phyloP scores from a whole-genome alignment of 1,140 invertebrate genomes.

The Ruditapes philippinarum region DNA sequence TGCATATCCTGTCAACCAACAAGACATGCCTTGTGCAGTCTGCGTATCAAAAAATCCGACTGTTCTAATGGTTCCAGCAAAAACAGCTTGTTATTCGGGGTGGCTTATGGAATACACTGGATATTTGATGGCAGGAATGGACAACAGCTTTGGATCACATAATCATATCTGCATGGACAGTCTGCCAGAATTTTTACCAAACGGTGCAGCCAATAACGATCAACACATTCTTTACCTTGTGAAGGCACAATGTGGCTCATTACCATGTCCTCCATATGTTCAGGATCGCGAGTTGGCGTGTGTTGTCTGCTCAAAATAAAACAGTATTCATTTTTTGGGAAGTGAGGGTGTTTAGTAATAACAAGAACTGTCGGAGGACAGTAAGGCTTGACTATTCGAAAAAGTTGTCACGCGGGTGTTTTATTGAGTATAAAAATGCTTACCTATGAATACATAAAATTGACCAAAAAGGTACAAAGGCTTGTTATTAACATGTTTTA shows the following conservation, averaged over 20 bases:
- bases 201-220: constrained; percentile 43
- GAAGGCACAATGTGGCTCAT: constrained; percentile 52
- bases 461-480: no score
- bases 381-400: no score
- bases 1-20: background rate
- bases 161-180: constrained; percentile 71
- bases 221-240: constrained; percentile 66
- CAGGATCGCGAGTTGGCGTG: constrained; percentile 66
- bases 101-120: constrained; percentile 71
- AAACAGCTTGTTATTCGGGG: constrained; percentile 33
- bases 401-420: no score
- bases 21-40: constrained; percentile 56
- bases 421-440: no score
- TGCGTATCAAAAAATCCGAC: background rate
- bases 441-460: no score
- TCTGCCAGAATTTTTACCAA: constrained; percentile 50
- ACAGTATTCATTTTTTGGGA: no score
- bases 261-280: constrained; percentile 69
- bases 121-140: constrained; percentile 65
- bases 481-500: no score
- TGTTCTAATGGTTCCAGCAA: constrained; percentile 64
- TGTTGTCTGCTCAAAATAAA: constrained; percentile 72
- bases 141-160: background rate
- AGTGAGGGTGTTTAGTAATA: no score
- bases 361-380: no score